Base-by-base conservation (phyloP, 2,888 invertebrate species). In the Corythucha ciliata region DNA sequence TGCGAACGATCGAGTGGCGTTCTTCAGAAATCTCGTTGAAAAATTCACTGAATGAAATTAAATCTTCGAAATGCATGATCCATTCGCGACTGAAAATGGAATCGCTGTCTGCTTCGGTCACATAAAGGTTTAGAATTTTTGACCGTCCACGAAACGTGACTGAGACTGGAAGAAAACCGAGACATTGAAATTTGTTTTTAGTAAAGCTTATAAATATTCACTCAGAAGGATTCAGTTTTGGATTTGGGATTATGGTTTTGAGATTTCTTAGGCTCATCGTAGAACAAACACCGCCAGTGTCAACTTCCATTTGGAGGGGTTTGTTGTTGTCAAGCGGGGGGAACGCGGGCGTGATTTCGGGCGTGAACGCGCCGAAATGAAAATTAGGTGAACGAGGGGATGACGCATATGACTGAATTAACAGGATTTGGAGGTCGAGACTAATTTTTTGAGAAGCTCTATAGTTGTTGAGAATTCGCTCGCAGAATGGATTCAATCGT, bases 21-120 rank as follows among this genome's bases (percentile, higher is more conserved):
- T n/a, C n/a, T n/a, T n/a, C n/a, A n/a, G n/a, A n/a, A n/a, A n/a
- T n/a, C n/a, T n/a, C n/a, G n/a, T 42, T 42, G 42, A 42, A 42
- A 24, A 42, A 42, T 25, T 42, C 42, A 1, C 27, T 29, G 18
- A 42, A 42, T 42, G 20, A 22, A 3, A 40, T 12, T 20, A 40
- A 40, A 25, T 24, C 41, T n/a, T 24, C 7, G 24, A 22, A 41
- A 10, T 41, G 25, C 8, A n/a, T 2, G 16, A 49, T 27, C 45
- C 45, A 45, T 12, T 45, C 45, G 18, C 45, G 29, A 45, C 45
- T 33, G 20, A 45, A 45, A 12, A 46, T 46, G 34, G 34, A 20
- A 18, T 46, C 46, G 16, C 34, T 34, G 18, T 29, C 12, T 26
- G 29, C 26, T 12, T 44, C 24, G n/a, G 32, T 29, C 8, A 33